Percentiles rank a stretch among this genome's conserved stretches.
phyloP scores from a whole-genome alignment of 2,113 vertebrate species.

The Motacilla alba region DNA sequence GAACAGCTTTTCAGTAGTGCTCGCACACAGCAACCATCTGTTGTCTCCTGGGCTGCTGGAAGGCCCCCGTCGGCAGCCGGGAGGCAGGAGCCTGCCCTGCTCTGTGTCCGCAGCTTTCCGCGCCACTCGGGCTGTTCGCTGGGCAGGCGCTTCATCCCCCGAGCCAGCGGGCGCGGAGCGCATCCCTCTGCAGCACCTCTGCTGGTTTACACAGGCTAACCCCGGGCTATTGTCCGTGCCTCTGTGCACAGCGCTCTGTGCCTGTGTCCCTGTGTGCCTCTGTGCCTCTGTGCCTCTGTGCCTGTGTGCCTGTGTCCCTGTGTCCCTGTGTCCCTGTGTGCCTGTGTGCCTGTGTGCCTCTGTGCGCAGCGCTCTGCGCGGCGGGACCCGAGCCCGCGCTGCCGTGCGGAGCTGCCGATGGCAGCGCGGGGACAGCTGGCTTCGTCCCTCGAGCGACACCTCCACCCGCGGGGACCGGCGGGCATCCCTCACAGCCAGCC shows the following conservation, averaged over 20 bases:
- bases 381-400: too few species aligned
- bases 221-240: neutral
- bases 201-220: neutral
- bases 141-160: neutral
- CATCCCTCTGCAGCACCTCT: neutral
- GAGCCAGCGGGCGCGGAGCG: neutral
- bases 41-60: neutral
- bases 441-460: neutral
- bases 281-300: too few species aligned
- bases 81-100: neutral
- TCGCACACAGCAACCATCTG: neutral
- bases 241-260: neutral
- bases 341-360: too few species aligned
- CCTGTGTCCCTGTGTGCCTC: too few species aligned
- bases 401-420: neutral
- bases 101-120: neutral
- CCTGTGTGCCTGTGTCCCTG: too few species aligned
- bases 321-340: too few species aligned
- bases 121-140: neutral
- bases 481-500: neutral
- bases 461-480: accelerated
- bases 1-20: neutral
- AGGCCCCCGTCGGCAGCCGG: neutral
- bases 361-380: too few species aligned
- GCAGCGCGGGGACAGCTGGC: neutral